Evolutionary conservation across 1,140 invertebrate species (phyloP).

Genomic region (Anagrus nilaparvatae): DNA sequence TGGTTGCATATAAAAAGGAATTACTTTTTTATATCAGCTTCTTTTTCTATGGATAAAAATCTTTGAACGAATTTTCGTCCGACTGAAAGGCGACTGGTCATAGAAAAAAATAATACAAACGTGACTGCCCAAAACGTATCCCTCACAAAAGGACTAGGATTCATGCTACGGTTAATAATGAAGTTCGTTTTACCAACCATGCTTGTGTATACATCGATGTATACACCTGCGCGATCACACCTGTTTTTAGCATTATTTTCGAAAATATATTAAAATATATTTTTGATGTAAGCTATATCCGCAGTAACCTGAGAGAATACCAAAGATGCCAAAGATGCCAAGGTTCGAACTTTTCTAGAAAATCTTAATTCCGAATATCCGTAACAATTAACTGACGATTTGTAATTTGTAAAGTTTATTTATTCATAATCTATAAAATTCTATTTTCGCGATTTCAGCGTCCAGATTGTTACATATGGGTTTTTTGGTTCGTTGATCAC

Average conservation of each 20-base stretch:
- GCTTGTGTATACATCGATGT: not conserved
- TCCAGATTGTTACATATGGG: too few species aligned
- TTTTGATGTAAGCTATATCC: constrained; percentile 47
- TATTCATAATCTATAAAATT: constrained; percentile 49
- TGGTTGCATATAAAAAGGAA: too few species aligned
- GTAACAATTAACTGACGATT: constrained; percentile 63
- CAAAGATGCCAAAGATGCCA: constrained; percentile 53
- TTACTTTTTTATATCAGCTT: constrained; percentile 13
- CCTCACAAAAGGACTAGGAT: constrained; percentile 45
- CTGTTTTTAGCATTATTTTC: not conserved
- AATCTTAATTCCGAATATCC: constrained; percentile 67
- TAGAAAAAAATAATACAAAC: constrained; percentile 47
- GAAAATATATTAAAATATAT: not conserved
- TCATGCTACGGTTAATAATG: constrained; percentile 36
- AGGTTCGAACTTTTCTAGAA: constrained; percentile 45
- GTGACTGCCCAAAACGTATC: constrained; percentile 50
- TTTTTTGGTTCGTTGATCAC: constrained; percentile 66
- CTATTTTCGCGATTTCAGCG: constrained; percentile 56
- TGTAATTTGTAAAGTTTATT: constrained; percentile 67
- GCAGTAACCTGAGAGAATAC: constrained; percentile 53
- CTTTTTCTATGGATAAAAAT: constrained; percentile 34
- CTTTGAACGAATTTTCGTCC: constrained; percentile 59
- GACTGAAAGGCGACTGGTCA: constrained; percentile 49
- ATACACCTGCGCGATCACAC: not conserved
- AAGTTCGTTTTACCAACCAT: not conserved